Evolutionary conservation across 1,140 invertebrate genomes (phyloP).

Genomic region (Trachymyrmex cornetzi): DNA sequence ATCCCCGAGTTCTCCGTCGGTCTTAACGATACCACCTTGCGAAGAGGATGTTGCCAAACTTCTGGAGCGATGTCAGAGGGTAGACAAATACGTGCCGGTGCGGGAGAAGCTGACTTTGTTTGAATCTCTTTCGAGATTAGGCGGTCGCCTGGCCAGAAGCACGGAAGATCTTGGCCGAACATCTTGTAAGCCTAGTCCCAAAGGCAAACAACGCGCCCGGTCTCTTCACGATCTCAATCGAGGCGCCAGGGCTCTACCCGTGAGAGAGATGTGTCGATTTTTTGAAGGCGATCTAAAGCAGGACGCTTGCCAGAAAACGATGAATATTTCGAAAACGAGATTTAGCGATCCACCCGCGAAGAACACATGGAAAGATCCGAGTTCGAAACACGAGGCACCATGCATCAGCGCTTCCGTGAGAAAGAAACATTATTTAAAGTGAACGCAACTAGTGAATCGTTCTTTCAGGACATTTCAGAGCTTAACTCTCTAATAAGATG

Average conservation of each 20-base stretch:
- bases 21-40: conserved; percentile 66
- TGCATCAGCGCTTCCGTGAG: conserved; percentile 78
- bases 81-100: conserved; percentile 88
- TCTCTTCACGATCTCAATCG: conserved; percentile 88
- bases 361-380: conserved; percentile 69
- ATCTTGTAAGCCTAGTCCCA: conserved; percentile 78
- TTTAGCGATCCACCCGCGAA: conserved; percentile 68
- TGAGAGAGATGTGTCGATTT: conserved; percentile 88
- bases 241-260: conserved; percentile 83
- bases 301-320: conserved; percentile 39
- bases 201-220: conserved; percentile 86
- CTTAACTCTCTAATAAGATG: too few relatives aligned
- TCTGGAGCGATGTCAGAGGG: conserved; percentile 88
- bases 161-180: conserved; percentile 86
- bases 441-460: not conserved
- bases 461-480: not conserved
- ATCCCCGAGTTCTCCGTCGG: conserved; percentile 34
- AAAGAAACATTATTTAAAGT: conserved; percentile 78
- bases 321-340: conserved; percentile 61
- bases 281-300: conserved; percentile 85
- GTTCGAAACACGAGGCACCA: conserved; percentile 68
- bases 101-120: conserved; percentile 88
- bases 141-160: conserved; percentile 85
- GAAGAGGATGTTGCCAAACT: conserved; percentile 86
- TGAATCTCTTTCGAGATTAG: conserved; percentile 87